Base-by-base conservation (phyloP, 1,140 invertebrate genomes). In the Popillia japonica region DNA sequence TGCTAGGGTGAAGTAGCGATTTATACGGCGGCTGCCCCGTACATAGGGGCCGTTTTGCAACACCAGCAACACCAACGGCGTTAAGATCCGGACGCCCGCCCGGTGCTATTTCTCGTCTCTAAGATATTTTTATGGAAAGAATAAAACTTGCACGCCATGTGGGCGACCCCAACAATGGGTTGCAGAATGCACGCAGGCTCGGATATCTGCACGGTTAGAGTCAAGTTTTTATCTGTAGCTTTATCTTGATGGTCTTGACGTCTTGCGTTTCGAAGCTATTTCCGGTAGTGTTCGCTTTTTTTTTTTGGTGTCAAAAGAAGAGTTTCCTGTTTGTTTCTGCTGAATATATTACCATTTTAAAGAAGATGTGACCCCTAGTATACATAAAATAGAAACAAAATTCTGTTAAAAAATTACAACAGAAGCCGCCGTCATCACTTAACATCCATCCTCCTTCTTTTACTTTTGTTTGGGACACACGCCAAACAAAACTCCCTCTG, bases 401-500 rank as follows among this genome's bases (percentile, higher is more conserved):
- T 34, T 34, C 27, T 34, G 1, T 4, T 34, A 1, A 34, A 55
- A 55, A 55, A 55, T 55, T 17, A 3, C 48, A 34, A 6, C 48
- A 17, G 14, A n/a, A 55, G 11, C 11, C 14, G 3, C 17, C 48
- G 0, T 3, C 4, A 14, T 14, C 48, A 17, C 17, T 55, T 55
- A 17, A 55, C 48, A 17, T 55, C n/a, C n/a, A n/a, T n/a, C n/a
- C 17, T 48, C 17, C 48, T n/a, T n/a, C 27, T 34, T 55, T 17
- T 55, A 55, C 48, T 55, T 55, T 55, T 55, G 48, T 55, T 55
- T n/a, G 14, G 6, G 27, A 34, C 27, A 55, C 11, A 17, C 48
- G 48, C 48, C 48, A 55, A 55, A 55, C 48, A 55, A n/a, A 55
- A 55, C 14, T 55, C 48, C 17, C 48, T n/a, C 48, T n/a, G 48